These are phyloP conservation scores for Anagyrus pseudococci DNA, from an alignment of 2,888 invertebrate genomes.

Conservation along the genomic window DNA sequence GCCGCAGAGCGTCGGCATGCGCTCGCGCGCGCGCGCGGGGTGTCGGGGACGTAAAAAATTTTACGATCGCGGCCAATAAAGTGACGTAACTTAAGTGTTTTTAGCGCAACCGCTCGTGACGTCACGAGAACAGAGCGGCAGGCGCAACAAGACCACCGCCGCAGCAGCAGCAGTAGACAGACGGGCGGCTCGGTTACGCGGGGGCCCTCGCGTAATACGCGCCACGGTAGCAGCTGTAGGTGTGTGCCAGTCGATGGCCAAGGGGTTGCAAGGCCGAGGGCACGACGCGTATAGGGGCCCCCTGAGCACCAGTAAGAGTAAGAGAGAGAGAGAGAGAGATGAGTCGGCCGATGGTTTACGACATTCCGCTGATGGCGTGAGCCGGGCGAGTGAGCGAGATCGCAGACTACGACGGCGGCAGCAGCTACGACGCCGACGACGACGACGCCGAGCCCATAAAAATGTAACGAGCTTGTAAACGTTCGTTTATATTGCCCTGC, in stretches of 20 bases:
- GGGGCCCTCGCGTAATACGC: conserved; percentile 43
- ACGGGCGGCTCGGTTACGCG: too few relatives aligned
- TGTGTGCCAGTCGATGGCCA: conserved; percentile 28
- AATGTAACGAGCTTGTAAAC: conserved; percentile 63
- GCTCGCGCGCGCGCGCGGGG: conserved; percentile 42
- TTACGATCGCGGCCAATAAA: conserved; percentile 61
- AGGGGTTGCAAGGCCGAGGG: conserved; percentile 42
- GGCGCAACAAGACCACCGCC: conserved; percentile 41
- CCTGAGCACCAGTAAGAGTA: conserved; percentile 30
- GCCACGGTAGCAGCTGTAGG: conserved; percentile 39
- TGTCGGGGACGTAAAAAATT: conserved; percentile 58
- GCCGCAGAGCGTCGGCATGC: conserved; percentile 24
- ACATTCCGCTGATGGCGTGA: conserved; percentile 59
- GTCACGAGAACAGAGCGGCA: conserved; percentile 2
- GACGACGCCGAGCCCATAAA: conserved; percentile 51
- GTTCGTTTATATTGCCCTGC: conserved; percentile 62
- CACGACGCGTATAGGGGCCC: conserved; percentile 8
- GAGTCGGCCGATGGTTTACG: conserved; percentile 59
- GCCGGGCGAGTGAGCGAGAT: conserved; percentile 42
- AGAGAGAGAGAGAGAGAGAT: too few relatives aligned
- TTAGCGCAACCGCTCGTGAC: conserved; percentile 42
- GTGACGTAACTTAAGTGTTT: conserved; percentile 58
- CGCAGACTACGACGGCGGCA: background rate
- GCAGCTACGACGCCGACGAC: background rate
- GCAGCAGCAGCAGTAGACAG: conserved; percentile 49